A percentile compares a stretch with the other conserved stretches of the same genome.
Conservation (phyloP, 2,888 invertebrate genomes). For the Argyresthia goedartella region DNA sequence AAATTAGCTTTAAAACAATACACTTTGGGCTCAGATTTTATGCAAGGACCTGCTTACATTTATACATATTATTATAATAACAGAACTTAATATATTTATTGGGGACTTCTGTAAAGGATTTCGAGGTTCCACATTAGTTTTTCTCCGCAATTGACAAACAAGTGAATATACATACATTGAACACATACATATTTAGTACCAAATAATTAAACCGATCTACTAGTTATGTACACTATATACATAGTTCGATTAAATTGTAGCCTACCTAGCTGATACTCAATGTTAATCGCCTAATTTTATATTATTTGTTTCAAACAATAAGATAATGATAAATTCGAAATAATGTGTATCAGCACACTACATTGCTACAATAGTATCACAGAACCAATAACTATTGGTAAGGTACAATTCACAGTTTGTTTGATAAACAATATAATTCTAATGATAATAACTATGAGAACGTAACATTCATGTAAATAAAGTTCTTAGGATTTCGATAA, state of each 20-base stretch:
- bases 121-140: constrained; percentile 18
- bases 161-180: not conserved
- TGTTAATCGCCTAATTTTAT: not conserved
- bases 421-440: constrained; percentile 1
- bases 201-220: constrained; percentile 1
- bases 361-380: constrained; percentile 1
- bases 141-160: not conserved
- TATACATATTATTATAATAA: constrained; percentile 4
- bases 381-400: not conserved
- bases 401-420: not conserved
- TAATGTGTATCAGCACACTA: not conserved
- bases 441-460: not conserved
- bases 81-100: not conserved
- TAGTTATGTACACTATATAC: constrained; percentile 42
- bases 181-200: not conserved
- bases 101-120: constrained; percentile 11
- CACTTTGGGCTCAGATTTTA: constrained; percentile 23
- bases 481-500: not conserved
- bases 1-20: constrained; percentile 33
- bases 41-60: constrained; percentile 50
- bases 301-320: not conserved
- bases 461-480: not conserved
- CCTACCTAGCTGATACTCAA: not conserved
- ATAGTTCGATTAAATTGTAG: constrained; percentile 15
- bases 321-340: not conserved